These are phyloP conservation scores for Tetranychus cinnabarinus DNA, from an alignment of 1,140 invertebrate genomes.

Conservation along the genomic window DNA sequence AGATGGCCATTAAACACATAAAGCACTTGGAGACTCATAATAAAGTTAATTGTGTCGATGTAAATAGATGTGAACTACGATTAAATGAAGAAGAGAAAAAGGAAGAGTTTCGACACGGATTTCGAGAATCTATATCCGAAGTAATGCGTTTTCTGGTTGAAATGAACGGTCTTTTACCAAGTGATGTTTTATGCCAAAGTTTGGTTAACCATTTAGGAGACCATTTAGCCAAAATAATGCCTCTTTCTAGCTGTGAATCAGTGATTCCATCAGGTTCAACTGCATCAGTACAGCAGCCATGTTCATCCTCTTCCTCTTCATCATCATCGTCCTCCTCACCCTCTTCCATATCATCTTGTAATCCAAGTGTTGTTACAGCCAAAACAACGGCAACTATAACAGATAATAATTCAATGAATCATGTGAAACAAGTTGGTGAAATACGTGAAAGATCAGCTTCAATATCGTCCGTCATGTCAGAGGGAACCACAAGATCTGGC, in stretches of 20 bases:
- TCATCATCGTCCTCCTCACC: too few relatives aligned
- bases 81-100: background rate
- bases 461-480: background rate
- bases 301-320: background rate
- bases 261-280: background rate
- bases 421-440: background rate
- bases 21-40: constrained; percentile 44
- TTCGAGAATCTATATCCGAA: constrained; percentile 69
- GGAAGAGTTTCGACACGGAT: constrained; percentile 44
- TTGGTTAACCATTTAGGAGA: constrained; percentile 57
- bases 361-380: too few relatives aligned
- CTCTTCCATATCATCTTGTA: too few relatives aligned
- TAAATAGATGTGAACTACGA: background rate
- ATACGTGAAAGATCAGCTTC: background rate
- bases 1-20: constrained; percentile 86
- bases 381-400: background rate
- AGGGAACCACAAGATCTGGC: background rate
- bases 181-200: constrained; percentile 52
- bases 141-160: constrained; percentile 69
- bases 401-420: background rate
- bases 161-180: constrained; percentile 46
- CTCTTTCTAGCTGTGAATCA: background rate
- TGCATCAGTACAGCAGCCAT: background rate
- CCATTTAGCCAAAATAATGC: constrained; percentile 42
- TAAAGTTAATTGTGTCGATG: background rate